Percentiles rank a stretch among this genome's conserved stretches.
Conservation (phyloP, 2,797 vertebrate genomes). For the Siniperca obscura region DNA sequence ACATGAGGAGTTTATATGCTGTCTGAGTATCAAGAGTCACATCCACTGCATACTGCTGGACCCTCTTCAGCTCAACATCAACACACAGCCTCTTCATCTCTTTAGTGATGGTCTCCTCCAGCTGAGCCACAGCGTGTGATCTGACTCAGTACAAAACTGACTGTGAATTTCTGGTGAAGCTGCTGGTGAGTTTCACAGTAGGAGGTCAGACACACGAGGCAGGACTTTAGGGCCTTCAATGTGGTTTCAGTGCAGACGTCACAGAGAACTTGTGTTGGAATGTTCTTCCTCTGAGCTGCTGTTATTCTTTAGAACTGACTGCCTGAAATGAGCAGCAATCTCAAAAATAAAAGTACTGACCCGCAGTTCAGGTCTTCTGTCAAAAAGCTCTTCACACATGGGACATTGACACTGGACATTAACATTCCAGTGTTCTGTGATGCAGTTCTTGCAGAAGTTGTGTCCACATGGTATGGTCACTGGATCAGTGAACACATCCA, state of each 20-base stretch:
- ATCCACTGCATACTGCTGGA: conserved; percentile 4
- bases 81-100: conserved; percentile 5
- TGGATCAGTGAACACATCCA: neutral
- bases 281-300: too few species aligned
- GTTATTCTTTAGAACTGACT: too few species aligned
- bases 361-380: neutral
- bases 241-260: too few species aligned
- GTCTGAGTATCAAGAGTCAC: conserved; percentile 25
- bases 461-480: neutral
- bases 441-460: neutral
- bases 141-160: too few species aligned
- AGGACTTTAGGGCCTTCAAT: neutral
- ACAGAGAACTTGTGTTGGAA: neutral
- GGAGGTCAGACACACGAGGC: conserved; percentile 1
- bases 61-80: neutral
- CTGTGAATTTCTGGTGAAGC: neutral
- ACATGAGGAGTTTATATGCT: conserved; percentile 8
- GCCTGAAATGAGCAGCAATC: conserved; percentile 4
- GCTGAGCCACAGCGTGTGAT: neutral
- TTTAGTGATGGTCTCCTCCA: conserved; percentile 18
- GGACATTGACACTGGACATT: neutral
- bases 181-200: conserved; percentile 10
- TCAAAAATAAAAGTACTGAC: neutral
- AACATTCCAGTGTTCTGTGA: neutral
- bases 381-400: neutral